A percentile compares a stretch with the other conserved stretches of the same genome.
phyloP scores from a whole-genome alignment of 2,797 vertebrate species.

The Pogonophryne albipinna region DNA sequence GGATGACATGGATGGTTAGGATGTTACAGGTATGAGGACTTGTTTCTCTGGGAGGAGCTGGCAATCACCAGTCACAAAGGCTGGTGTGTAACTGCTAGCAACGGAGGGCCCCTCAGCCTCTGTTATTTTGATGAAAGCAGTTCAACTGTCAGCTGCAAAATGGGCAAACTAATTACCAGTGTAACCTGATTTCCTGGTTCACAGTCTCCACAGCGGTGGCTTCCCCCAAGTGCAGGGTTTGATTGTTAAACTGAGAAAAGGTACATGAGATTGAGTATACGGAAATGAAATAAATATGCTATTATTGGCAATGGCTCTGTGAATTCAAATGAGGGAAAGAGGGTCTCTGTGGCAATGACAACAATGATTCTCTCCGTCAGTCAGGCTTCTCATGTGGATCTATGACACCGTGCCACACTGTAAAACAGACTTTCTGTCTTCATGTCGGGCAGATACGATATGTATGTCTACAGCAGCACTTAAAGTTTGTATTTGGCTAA shows the following conservation, averaged over 20 bases:
- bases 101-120: constrained; percentile 43
- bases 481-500: constrained; percentile 45
- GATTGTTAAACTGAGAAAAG: constrained; percentile 78
- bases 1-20: constrained; percentile 74
- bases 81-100: constrained; percentile 39
- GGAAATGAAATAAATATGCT: constrained; percentile 78
- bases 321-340: constrained; percentile 69
- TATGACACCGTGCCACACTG: constrained; percentile 39
- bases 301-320: constrained; percentile 60
- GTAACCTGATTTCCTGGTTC: constrained; percentile 79
- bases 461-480: constrained; percentile 39
- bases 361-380: constrained; percentile 47
- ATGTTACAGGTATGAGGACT: constrained; percentile 52
- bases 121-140: constrained; percentile 75
- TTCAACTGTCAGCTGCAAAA: constrained; percentile 76
- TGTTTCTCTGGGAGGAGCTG: constrained; percentile 51
- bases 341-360: constrained; percentile 58
- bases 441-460: constrained; percentile 52
- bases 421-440: constrained; percentile 63
- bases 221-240: constrained; percentile 54
- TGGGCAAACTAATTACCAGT: constrained; percentile 77
- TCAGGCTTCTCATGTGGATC: constrained; percentile 63
- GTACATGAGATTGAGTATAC: constrained; percentile 71
- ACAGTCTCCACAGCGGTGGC: constrained; percentile 52
- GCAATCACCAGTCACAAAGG: constrained; percentile 41